Conservation (phyloP, 2,888 invertebrate species). For the Ctenicera cuprea region DNA sequence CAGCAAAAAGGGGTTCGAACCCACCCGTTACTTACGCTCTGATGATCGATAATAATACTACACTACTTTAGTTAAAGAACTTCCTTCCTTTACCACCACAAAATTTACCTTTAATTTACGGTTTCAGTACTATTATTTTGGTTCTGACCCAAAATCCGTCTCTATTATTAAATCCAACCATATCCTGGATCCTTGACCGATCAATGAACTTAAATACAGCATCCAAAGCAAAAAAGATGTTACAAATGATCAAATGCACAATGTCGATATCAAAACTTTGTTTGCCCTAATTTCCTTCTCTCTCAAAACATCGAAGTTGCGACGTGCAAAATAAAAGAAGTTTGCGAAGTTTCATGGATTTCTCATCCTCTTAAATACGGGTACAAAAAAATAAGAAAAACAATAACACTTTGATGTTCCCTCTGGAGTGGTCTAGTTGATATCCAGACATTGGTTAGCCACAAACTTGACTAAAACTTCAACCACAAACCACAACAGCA, state of each 20-base stretch:
- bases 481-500: conserved; percentile 16
- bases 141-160: background rate
- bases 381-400: background rate
- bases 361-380: background rate
- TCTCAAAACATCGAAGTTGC: background rate
- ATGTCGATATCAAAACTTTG: conserved; percentile 9
- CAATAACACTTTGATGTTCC: background rate
- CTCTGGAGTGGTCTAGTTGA: background rate
- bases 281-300: conserved; percentile 1
- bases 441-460: conserved; percentile 2
- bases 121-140: too few species aligned
- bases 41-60: too few species aligned
- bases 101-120: too few species aligned
- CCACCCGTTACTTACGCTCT: too few species aligned
- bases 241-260: conserved; percentile 17
- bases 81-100: too few species aligned
- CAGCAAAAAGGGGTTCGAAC: too few species aligned
- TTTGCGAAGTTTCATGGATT: background rate
- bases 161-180: background rate
- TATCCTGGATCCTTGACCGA: background rate
- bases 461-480: background rate
- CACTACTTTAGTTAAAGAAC: too few species aligned
- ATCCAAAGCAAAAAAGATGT: background rate
- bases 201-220: conserved; percentile 2
- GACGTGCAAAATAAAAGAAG: conserved; percentile 12